These are phyloP conservation scores for Hyles vespertilio DNA, from an alignment of 1,140 invertebrate genomes.

Conservation along the genomic window DNA sequence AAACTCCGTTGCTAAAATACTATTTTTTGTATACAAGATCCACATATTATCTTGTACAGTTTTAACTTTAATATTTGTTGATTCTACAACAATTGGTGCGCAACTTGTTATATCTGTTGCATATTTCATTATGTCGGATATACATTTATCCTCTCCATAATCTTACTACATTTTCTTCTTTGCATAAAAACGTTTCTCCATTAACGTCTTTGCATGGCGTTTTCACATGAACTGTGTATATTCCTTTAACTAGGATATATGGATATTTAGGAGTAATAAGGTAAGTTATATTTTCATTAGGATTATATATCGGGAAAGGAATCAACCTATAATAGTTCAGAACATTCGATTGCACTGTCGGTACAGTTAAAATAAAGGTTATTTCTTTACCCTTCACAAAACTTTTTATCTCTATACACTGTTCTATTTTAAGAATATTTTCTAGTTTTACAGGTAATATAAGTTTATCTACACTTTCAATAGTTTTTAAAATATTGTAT, in stretches of 20 bases:
- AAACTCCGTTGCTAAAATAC: too few relatives aligned
- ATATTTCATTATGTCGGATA: too few relatives aligned
- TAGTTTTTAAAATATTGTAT: slow-evolving; percentile 14
- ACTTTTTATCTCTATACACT: slow-evolving; percentile 19
- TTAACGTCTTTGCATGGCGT: slow-evolving; percentile 15
- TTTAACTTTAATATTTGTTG: too few relatives aligned
- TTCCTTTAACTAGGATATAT: slow-evolving; percentile 20
- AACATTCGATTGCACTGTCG: slow-evolving; percentile 12
- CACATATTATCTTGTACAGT: too few relatives aligned
- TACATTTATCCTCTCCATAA: too few relatives aligned
- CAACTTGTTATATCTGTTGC: too few relatives aligned
- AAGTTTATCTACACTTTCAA: slow-evolving; percentile 14
- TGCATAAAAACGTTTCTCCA: slow-evolving; percentile 13
- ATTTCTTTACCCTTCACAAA: slow-evolving; percentile 21
- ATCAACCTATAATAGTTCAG: slow-evolving; percentile 20
- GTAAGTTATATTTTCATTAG: slow-evolving; percentile 5
- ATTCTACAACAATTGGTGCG: too few relatives aligned
- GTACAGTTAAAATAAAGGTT: slow-evolving; percentile 21
- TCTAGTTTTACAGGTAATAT: slow-evolving; percentile 12
- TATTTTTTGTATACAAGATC: too few relatives aligned
- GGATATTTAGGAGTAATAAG: slow-evolving; percentile 24
- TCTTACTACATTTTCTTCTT: not conserved
- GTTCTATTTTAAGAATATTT: slow-evolving; percentile 20
- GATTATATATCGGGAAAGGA: slow-evolving; percentile 15
- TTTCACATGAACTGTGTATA: slow-evolving; percentile 13